Conservation (phyloP, 1,140 invertebrate species). For the Conopomorpha cramerella region DNA sequence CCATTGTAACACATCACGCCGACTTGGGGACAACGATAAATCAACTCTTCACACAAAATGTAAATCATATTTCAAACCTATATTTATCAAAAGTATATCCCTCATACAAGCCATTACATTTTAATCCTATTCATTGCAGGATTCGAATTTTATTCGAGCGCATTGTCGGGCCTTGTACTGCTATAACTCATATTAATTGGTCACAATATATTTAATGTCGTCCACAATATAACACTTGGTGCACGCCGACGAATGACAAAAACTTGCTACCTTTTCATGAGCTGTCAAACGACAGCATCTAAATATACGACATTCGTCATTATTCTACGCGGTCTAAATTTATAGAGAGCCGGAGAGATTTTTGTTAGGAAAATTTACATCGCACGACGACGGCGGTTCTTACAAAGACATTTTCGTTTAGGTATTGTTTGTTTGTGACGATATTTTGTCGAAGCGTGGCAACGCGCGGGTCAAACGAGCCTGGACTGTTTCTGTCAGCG, state of each 20-base stretch:
- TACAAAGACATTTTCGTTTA: no score
- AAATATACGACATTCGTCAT: constrained; percentile 47
- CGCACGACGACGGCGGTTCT: no score
- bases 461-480: no score
- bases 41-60: constrained; percentile 5
- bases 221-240: constrained; percentile 24
- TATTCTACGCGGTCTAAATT: constrained; percentile 28
- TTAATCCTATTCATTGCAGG: no score
- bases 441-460: no score
- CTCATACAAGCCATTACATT: constrained; percentile 28
- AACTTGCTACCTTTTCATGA: constrained; percentile 44
- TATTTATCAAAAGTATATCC: constrained; percentile 37
- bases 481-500: no score
- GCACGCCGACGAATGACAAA: constrained; percentile 24
- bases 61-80: constrained; percentile 46
- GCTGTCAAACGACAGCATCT: constrained; percentile 37
- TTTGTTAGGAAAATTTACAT: no score
- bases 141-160: constrained; percentile 40
- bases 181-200: constrained; percentile 42
- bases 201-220: constrained; percentile 34
- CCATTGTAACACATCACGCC: no score
- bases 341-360: no score
- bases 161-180: constrained; percentile 32
- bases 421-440: no score
- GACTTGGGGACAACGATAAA: no score